Base-by-base conservation (phyloP, 2,888 invertebrate species). In the Plagodis dolabraria region DNA sequence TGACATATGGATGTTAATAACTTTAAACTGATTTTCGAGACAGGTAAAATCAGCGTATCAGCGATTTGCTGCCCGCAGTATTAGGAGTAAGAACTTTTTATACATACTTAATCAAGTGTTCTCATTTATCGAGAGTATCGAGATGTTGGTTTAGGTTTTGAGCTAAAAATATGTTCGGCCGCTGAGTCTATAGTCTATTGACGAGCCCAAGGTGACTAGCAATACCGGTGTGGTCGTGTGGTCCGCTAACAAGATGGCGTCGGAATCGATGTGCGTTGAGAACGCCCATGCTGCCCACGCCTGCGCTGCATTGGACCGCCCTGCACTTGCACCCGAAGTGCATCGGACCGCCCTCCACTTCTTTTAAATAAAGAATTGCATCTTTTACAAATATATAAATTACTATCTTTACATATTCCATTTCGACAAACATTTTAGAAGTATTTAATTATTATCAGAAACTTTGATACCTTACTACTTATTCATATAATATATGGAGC, bases 281-380 rank as follows among this genome's bases (percentile, higher is more conserved):
- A 76, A 88, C 91, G 87, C 91, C 89, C 89, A 82, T 81, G 80
- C 74, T 75, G 76, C 84, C 85, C 87, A 89, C 91, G 89, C 89
- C 83, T 87, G 88, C 90, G 86, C 87, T 85, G 87, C 89, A 82
- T 86, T 83, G 86, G 86, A 79, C 79, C 88, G 86, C 91, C 91
- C 80, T 85, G 83, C 83, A 84, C 72, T 78, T 86, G 86, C 85
- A 86, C 64, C 72, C 58, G 64, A 77, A 69, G 66, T 83, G 83
- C 85, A 83, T 63, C 77, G 77, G 64, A 71, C 78, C 84, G 82
- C 82, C 84, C 74, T 81, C 74, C 73, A 72, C 60, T 61, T 63
- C 57, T 57, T 47, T 54, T 10, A 56, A 43, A 58, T 42, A 58
- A 58, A 58, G 55, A 55, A 53, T 56, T 45, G 46, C 70, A 60